Conservation (phyloP, 2,113 vertebrate genomes). For the zebrafish (Danio rerio) region DNA sequence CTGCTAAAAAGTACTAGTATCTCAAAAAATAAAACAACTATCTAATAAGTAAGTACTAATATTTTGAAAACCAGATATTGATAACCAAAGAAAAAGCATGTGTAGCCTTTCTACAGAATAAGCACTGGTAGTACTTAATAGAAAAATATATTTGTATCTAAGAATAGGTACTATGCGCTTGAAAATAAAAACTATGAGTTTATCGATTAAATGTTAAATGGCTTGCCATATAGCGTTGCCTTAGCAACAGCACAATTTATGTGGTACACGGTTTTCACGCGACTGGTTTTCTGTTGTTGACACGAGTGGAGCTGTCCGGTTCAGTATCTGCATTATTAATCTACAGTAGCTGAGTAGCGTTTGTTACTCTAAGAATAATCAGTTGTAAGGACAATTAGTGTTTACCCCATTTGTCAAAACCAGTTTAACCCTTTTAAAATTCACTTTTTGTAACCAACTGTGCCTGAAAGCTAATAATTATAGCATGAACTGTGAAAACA, state of each 20-base stretch:
- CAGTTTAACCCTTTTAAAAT: background rate
- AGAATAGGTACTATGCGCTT: too few species aligned
- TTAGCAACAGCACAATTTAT: conserved; percentile 68
- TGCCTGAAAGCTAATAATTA: background rate
- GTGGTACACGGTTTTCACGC: conserved; percentile 38
- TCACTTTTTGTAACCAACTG: background rate
- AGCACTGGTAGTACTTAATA: too few species aligned
- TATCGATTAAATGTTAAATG: too few species aligned
- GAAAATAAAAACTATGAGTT: too few species aligned
- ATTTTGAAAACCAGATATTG: too few species aligned
- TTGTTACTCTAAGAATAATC: background rate
- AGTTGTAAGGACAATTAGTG: background rate
- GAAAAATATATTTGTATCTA: too few species aligned
- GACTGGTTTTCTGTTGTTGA: conserved; percentile 51
- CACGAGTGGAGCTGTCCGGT: background rate
- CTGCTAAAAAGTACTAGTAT: too few species aligned
- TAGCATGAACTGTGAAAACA: background rate
- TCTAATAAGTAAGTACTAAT: too few species aligned
- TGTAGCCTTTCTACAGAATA: too few species aligned
- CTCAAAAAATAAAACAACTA: too few species aligned
- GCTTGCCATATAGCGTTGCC: conserved; percentile 64
- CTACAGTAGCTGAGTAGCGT: background rate
- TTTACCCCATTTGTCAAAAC: background rate
- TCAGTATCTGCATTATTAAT: background rate
- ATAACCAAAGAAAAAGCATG: too few species aligned